Percentiles rank a stretch among this genome's conserved stretches.
These are phyloP conservation scores for Acanthis flammea DNA, from an alignment of 2,797 vertebrate species.

Conservation along the genomic window DNA sequence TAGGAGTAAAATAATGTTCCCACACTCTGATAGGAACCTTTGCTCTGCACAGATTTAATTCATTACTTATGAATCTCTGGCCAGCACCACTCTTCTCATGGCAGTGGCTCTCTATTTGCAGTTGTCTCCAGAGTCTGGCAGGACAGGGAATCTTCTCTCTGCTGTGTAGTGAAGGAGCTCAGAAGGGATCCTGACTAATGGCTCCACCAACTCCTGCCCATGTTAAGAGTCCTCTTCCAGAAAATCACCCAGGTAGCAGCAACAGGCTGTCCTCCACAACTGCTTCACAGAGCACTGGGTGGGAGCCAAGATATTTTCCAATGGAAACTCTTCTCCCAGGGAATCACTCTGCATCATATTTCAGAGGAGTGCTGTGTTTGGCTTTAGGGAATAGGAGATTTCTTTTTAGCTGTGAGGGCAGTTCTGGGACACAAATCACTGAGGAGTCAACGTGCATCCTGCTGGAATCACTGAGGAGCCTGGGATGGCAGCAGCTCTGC, in stretches of 20 bases:
- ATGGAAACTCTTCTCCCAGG: constrained; percentile 23
- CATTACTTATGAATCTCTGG: constrained; percentile 57
- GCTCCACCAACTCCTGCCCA: neutral
- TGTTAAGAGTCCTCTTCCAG: neutral
- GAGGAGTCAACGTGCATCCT: neutral
- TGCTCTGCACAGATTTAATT: constrained; percentile 65
- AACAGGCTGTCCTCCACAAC: neutral
- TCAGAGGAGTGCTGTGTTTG: neutral
- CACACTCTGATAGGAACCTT: constrained; percentile 49
- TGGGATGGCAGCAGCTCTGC: neutral
- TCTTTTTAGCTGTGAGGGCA: neutral
- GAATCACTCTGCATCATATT: neutral
- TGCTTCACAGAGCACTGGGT: neutral
- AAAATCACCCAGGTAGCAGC: neutral
- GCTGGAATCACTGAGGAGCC: neutral
- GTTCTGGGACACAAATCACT: neutral
- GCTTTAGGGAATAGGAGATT: neutral
- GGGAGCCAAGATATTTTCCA: neutral
- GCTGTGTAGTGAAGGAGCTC: neutral
- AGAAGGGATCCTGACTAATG: neutral
- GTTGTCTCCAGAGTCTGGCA: accelerated
- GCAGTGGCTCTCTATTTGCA: neutral
- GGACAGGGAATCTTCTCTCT: neutral
- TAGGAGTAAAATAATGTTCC: constrained; percentile 50
- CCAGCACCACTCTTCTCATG: neutral